Conservation (phyloP, 2,113 vertebrate species). For the Gorsachius goisagi region DNA sequence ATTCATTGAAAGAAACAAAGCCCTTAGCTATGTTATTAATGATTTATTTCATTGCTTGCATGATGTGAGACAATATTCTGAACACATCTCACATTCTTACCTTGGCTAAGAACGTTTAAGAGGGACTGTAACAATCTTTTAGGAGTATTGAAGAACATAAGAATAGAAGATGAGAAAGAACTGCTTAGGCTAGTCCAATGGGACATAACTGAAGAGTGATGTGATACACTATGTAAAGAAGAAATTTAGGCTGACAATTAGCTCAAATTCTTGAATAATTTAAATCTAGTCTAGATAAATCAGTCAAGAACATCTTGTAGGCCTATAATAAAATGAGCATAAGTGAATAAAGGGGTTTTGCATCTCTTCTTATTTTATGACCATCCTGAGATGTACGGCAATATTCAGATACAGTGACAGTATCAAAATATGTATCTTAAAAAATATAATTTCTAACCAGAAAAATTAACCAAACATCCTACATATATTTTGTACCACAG, state of each 20-base stretch:
- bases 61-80: neutral
- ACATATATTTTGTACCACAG: neutral
- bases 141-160: neutral
- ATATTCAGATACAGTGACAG: neutral
- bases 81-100: neutral
- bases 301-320: neutral
- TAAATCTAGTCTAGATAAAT: neutral
- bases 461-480: neutral
- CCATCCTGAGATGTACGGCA: neutral
- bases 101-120: neutral
- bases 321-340: neutral
- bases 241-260: neutral
- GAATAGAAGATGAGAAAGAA: neutral
- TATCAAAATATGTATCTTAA: neutral
- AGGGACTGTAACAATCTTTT: neutral
- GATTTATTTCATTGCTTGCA: neutral
- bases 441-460: neutral
- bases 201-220: neutral
- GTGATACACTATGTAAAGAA: neutral
- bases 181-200: neutral
- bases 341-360: neutral
- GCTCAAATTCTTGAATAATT: neutral
- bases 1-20: neutral
- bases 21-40: neutral
- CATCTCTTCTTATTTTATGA: neutral